Base-by-base conservation (phyloP, 2,113 vertebrate species). In the Ariopsis seemanni region DNA sequence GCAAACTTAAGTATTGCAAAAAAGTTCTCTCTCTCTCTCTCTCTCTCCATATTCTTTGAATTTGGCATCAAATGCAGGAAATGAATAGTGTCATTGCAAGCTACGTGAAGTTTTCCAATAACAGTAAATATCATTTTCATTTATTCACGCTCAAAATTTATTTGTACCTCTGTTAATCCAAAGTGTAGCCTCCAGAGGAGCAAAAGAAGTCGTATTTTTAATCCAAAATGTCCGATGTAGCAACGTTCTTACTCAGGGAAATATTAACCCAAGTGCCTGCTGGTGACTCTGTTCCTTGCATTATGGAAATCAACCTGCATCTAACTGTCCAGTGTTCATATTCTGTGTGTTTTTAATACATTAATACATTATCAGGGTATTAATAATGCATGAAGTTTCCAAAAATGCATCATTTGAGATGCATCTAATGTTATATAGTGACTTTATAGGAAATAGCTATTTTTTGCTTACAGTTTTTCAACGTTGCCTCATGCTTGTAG, bases 1-100 rank as follows among this genome's bases (percentile, higher is more conserved):
- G 97, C 96, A 97, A 98, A 98, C 97, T 96, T 97, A 98, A 96
- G 96, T 96, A 96, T 79, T 79, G 87, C 82, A 52, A 83, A 78
- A 65, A 82, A 52, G 63, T 93, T 89, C 92, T 75, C 81, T 86
- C 90, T 91, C 87, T 80, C 60, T 60, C 79, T 87, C 67, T 74
- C 79, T 72, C 53, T 82, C 75, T 81, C 72, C 7, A 27, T 57
- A 65, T 48, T 69, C 14, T 55, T 83, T 79, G 57, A 53, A 72
- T 87, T 34, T 74, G 20, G 48, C 67, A 34, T 27, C 74, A 22
- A 30, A 57, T 63, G 58, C 15, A 53, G 58, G 65, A 60, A 75
- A 78, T 27, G 48, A 65, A 30, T 50, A 18, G 25, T 34, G 48
- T 14, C 12, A 67, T 20, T 65, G 10, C 27, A 9, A 72, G n/a